Evolutionary conservation across 2,797 vertebrate species (phyloP), one percentile per base, ranked within the genome.

Genomic region (Dendrocincla tyrannina): DNA sequence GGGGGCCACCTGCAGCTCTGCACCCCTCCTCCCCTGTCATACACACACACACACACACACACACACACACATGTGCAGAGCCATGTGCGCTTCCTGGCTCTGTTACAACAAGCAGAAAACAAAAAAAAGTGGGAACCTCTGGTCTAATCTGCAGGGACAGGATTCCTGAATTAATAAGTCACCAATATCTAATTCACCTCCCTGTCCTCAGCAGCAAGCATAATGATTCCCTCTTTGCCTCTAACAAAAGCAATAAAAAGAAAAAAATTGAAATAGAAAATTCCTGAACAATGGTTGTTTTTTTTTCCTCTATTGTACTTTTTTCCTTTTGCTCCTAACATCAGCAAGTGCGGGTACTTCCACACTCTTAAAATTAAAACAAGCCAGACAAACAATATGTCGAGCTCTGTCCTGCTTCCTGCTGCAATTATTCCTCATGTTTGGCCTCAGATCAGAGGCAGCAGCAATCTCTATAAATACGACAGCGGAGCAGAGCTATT

Each of bases 381-480:
- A 94, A 93, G 86, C 76, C 92, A 94, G 87, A 67, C 66, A 92
- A 82, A 88, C 80, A 94, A 83, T 75, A 87, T 62, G 76, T 87
- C 0, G 2, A 90, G 59, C 75, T 89, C 63, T 75, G 55, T 86
- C 78, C 76, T 85, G 68, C 84, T 91, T 96, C 87, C 95, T 92
- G 80, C 75, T 84, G 70, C 78, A 93, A 79, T 92, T 95, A 83
- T 95, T 92, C 67, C 84, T 88, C 81, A 63, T 73, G 91, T 84
- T 96, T 97, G 94, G 94, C 93, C 81, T 55, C 50, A 80, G 95
- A 96, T 96, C 94, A 95, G 92, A 97, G 92, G 87, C 86, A 93
- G 72, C 67, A 88, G 62, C 86, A 62, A 76, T 76, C 95, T 89
- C 92, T 90, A 75, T 63, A 95, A 95, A 93, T 91, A 93, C 18